These are phyloP conservation scores for Pentamera pediparva DNA, from an alignment of 53 echinoderm and acorn worm genomes.

Conservation along the genomic window DNA sequence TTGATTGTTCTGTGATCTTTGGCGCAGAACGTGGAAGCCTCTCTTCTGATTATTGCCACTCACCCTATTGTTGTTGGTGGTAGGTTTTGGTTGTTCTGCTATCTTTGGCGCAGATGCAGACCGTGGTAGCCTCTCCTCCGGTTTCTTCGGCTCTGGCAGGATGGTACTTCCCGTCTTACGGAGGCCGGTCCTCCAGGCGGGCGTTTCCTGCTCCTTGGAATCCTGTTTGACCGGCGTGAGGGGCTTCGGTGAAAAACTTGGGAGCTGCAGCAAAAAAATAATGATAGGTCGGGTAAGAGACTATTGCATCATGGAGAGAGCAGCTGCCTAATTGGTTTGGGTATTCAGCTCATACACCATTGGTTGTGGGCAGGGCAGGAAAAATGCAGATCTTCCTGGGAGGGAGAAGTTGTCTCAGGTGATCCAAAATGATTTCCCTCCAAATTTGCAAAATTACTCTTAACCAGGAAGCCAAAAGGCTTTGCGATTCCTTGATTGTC, in stretches of 20 bases:
- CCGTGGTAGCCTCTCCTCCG: constrained; percentile 76
- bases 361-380: too few relatives aligned
- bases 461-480: too few relatives aligned
- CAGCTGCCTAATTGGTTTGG: too few relatives aligned
- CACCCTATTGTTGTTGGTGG: constrained; percentile 21
- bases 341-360: too few relatives aligned
- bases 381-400: too few relatives aligned
- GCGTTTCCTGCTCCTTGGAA: constrained; percentile 66
- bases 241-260: constrained; percentile 96
- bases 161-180: constrained; percentile 91
- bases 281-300: neutral
- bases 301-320: neutral
- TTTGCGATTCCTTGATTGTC: too few relatives aligned
- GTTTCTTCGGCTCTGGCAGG: constrained; percentile 65
- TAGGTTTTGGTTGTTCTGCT: constrained; percentile 22
- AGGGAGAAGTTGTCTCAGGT: too few relatives aligned
- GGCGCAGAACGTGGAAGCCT: constrained; percentile 77
- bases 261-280: constrained; percentile 45
- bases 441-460: too few relatives aligned
- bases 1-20: constrained; percentile 37
- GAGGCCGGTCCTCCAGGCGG: constrained; percentile 92
- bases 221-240: constrained; percentile 60
- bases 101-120: constrained; percentile 89
- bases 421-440: too few relatives aligned
- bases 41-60: constrained; percentile 46